Base-by-base conservation (phyloP, 2,888 invertebrate species). In the Lepidonotus clava region DNA sequence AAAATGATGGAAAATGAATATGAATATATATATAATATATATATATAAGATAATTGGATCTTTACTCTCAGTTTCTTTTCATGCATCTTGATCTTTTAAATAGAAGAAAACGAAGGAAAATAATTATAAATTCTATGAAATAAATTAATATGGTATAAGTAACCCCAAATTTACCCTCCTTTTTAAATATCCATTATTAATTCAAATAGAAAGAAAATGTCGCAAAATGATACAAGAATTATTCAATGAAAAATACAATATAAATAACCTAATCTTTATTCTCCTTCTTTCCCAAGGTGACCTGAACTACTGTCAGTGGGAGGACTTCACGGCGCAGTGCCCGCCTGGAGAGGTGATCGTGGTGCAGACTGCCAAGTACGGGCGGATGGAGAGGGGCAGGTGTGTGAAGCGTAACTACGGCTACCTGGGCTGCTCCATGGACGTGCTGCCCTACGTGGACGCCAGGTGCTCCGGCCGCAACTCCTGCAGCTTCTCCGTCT, bases 351-450 rank as follows among this genome's bases (percentile, higher is more conserved):
- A 80, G 28, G 80, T 80, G 11, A 80, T 80, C 80, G 46, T 80
- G 32, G 34, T 80, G 41, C 41, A 41, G 80, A 6, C 24, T 28
- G 80, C 80, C 28, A 80, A 80, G 51, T 80, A 80, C 51, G 80
- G 80, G n/a, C 80, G 80, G 11, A 80, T 80, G 80, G 46, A 80
- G 80, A 6, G 41, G 1, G 51, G 51, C 80, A 28, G 51, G 51
- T 80, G 80, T n/a, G 80, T 80, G 8, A 80, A 80, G 28, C 41
- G 80, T 8, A 80, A 80, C 80, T 80, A 80, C 21, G 80, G 80
- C 21, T 80, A 80, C 51, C 80, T 80, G 80, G 80, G 80, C 24
- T 80, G 80, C 28, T 41, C 46, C 51, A 80, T 80, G 80, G 80
- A 80, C 80, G 80, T 80, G 41, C 80, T 80, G 14, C 80, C 80